These are phyloP conservation scores for Rhinogobius similis DNA, from an alignment of 2,113 vertebrate genomes.

Conservation along the genomic window DNA sequence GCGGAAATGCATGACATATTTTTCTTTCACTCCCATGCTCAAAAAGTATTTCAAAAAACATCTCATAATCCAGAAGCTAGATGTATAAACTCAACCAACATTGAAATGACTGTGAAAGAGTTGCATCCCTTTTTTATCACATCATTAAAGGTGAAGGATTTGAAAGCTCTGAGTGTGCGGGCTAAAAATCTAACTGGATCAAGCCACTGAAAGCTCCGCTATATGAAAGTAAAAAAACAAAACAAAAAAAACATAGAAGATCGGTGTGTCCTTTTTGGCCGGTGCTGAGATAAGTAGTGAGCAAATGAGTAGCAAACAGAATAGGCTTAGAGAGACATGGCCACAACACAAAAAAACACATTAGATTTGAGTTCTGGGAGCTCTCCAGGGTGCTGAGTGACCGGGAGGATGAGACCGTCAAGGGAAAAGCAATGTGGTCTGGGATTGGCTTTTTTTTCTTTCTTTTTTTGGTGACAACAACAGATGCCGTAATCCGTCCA, in stretches of 20 bases:
- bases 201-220: neutral
- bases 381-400: slow-evolving; percentile 36
- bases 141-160: slow-evolving; percentile 20
- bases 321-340: slow-evolving; percentile 32
- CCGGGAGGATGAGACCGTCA: slow-evolving; percentile 35
- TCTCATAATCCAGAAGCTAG: slow-evolving; percentile 17
- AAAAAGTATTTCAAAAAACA: neutral
- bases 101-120: neutral
- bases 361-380: slow-evolving; percentile 36
- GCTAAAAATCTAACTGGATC: slow-evolving; percentile 22
- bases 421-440: slow-evolving; percentile 41
- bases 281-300: slow-evolving; percentile 9
- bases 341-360: slow-evolving; percentile 25
- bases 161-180: slow-evolving; percentile 14
- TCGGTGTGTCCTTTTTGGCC: slow-evolving; percentile 13
- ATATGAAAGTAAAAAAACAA: slow-evolving; percentile 5
- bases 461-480: slow-evolving; percentile 42
- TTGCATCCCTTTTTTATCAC: slow-evolving; percentile 19
- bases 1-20: neutral
- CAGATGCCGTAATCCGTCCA: slow-evolving; percentile 65
- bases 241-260: neutral
- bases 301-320: slow-evolving; percentile 41
- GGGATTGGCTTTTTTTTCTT: slow-evolving; percentile 16
- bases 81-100: neutral
- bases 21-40: neutral